phyloP scores from a whole-genome alignment of 2,888 invertebrate genomes.

The Antitype chi region DNA sequence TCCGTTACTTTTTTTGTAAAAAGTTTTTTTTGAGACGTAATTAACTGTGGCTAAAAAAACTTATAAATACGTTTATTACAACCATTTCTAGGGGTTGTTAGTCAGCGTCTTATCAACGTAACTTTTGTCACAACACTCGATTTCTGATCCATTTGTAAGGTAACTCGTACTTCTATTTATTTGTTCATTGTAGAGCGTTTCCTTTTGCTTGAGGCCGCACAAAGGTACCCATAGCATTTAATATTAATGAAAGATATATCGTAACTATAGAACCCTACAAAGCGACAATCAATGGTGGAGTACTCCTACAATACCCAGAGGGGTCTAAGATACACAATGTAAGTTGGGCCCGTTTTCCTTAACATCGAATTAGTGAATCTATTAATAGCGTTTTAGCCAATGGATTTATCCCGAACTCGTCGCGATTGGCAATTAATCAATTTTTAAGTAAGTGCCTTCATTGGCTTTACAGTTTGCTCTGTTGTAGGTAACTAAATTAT shows the following conservation, averaged over 20 bases:
- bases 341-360: constrained; percentile 7
- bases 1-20: too few relatives aligned
- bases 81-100: too few relatives aligned
- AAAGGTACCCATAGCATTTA: constrained; percentile 24
- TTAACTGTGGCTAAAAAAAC: background rate
- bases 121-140: background rate
- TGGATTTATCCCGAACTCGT: constrained; percentile 9
- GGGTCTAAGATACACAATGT: constrained; percentile 22
- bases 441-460: background rate
- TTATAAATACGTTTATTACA: too few relatives aligned
- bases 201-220: background rate
- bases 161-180: background rate
- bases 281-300: constrained; percentile 11
- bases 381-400: constrained; percentile 31
- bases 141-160: background rate
- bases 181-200: background rate
- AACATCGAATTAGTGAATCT: constrained; percentile 15
- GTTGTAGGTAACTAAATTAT: background rate
- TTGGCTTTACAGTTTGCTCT: background rate
- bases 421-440: background rate
- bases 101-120: background rate
- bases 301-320: constrained; percentile 17
- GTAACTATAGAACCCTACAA: constrained; percentile 8
- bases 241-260: constrained; percentile 1
- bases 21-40: background rate